A percentile compares a stretch with the other conserved stretches of the same genome.
These are phyloP conservation scores for Pteria penguin DNA, from an alignment of 2,888 invertebrate species.

Conservation along the genomic window DNA sequence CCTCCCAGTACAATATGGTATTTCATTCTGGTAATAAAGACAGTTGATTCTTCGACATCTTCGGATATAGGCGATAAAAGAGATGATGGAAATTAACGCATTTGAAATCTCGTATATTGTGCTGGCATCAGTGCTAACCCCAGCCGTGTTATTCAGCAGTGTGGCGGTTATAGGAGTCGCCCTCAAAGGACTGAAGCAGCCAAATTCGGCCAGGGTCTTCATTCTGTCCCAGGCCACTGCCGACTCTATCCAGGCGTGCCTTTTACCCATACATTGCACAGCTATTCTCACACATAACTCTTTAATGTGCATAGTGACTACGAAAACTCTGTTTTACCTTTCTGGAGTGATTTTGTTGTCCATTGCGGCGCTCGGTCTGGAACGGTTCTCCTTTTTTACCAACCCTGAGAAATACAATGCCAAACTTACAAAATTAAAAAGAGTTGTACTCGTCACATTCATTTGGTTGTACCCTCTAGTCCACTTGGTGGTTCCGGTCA, in stretches of 20 bases:
- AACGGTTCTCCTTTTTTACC: too few species aligned
- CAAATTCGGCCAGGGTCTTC: conserved; percentile 84
- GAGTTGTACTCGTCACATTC: too few species aligned
- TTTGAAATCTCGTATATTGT: conserved; percentile 47
- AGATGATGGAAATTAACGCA: too few species aligned
- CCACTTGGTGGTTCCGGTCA: not conserved
- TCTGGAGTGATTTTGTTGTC: not conserved
- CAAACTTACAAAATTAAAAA: too few species aligned
- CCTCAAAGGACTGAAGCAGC: conserved; percentile 83
- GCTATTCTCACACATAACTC: too few species aligned
- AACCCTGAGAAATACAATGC: too few species aligned
- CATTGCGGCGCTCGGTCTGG: not conserved
- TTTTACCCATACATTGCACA: too few species aligned
- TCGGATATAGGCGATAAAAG: too few species aligned
- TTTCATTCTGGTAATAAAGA: too few species aligned
- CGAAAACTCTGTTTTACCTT: not conserved
- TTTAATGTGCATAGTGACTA: too few species aligned
- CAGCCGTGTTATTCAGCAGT: conserved; percentile 84
- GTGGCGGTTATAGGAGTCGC: conserved; percentile 84
- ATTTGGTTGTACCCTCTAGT: not conserved
- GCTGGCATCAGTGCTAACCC: conserved; percentile 63
- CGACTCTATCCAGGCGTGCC: conserved; percentile 84
- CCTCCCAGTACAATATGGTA: too few species aligned
- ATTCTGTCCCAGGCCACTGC: conserved; percentile 84
- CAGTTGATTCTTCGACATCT: too few species aligned